Evolutionary conservation across 2,888 invertebrate genomes (phyloP), one percentile per base, ranked within the genome.

Genomic region (Cerastis rubricosa): DNA sequence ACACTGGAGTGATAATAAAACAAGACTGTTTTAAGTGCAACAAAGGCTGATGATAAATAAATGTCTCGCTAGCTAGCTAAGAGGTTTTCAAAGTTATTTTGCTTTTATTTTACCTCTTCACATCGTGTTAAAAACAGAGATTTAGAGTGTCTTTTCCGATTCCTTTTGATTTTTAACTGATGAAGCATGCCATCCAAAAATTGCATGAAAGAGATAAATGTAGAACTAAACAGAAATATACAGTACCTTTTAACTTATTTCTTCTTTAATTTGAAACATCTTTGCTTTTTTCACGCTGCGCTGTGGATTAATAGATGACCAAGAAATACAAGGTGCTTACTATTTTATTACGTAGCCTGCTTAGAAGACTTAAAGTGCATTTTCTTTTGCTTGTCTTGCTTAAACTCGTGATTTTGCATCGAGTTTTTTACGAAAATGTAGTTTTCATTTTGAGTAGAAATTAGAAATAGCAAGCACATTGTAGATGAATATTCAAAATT

Each of bases 271-370:
- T 59, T 61, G 61, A 9, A 59, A 40, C 29, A 43, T 14, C 22
- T 69, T 68, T 74, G 63, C 85, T 86, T 88, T 86, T 86, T 87
- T 68, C 88, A 87, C 54, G 80, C 80, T 88, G 86, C 86, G 71
- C 79, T 84, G 69, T 72, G 79, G 74, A 80, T n/a, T 74, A 75
- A 25, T 77, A 87, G 86, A 77, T 71, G 78, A 81, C 76, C 76
- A 86, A 81, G 73, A 80, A 76, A 81, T 81, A 78, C 59, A 84
- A 88, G 86, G 86, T 88, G 84, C 81, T 86, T 76, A 71, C 54
- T 71, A 61, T 59, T 64, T 65, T 65, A 29, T 59, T 84, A 66
- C 6, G n/a, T 83, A 69, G 78, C 40, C 4, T n/a, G 49, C n/a
- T 43, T 84, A 70, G 79, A 65, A 22, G n/a, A 29, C 14, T 65